Conservation (phyloP, 2,113 vertebrate species). For the Hippotragus niger region DNA sequence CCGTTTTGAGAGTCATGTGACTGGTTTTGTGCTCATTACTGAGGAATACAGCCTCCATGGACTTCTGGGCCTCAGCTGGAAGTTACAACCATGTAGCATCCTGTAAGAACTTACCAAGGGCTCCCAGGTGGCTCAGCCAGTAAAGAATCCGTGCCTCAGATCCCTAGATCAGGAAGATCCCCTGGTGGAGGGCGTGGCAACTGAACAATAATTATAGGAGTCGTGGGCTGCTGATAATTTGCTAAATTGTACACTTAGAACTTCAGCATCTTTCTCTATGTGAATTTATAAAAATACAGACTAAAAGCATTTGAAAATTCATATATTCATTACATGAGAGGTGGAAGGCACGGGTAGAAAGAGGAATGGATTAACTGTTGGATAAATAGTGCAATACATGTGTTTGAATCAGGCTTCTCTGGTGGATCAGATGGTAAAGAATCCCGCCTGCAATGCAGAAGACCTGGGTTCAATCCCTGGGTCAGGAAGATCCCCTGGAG, state of each 20-base stretch:
- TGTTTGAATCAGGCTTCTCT: not conserved
- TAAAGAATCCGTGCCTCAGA: not conserved
- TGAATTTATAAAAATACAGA: not conserved
- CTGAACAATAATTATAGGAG: not conserved
- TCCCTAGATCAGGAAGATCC: not conserved
- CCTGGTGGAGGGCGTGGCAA: not conserved
- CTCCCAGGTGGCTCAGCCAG: not conserved
- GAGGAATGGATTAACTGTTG: not conserved
- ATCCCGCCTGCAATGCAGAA: not conserved
- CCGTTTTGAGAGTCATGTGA: not conserved
- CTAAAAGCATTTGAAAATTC: not conserved
- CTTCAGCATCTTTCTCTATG: not conserved
- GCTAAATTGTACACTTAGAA: not conserved
- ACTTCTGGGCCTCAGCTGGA: not conserved
- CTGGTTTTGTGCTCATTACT: not conserved
- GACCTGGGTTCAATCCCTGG: not conserved
- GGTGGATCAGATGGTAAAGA: not conserved
- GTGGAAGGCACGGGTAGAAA: not conserved
- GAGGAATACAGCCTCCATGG: not conserved
- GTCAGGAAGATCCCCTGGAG: not conserved
- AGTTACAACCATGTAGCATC: not conserved
- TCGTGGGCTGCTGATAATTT: not conserved
- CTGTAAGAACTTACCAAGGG: not conserved
- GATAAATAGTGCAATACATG: not conserved
- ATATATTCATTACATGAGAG: not conserved